These are phyloP conservation scores for Drosophila mayaguana DNA, from an alignment of 2,888 invertebrate genomes.

Conservation along the genomic window DNA sequence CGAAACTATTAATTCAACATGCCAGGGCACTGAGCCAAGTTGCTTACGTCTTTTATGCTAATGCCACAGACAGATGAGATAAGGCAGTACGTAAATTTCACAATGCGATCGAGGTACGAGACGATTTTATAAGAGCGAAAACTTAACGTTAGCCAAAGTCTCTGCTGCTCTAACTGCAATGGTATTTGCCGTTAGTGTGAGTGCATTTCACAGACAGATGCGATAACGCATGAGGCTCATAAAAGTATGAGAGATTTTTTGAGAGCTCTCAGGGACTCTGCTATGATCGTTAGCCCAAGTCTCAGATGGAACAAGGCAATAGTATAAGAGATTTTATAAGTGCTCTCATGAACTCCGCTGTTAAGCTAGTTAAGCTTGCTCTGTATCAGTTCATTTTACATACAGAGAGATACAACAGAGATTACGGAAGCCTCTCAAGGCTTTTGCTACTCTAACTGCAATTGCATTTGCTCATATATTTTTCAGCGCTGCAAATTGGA, in stretches of 20 bases:
- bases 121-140: not conserved
- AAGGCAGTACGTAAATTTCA: not conserved
- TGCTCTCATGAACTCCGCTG: too few relatives aligned
- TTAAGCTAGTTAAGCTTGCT: too few relatives aligned
- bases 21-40: slow-evolving; percentile 12
- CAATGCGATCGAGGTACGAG: not conserved
- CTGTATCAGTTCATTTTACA: too few relatives aligned
- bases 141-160: not conserved
- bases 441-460: too few relatives aligned
- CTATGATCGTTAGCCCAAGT: too few relatives aligned
- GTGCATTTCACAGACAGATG: not conserved
- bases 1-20: slow-evolving; percentile 82
- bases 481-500: too few relatives aligned
- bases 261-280: not conserved
- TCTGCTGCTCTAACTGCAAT: not conserved
- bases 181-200: too few relatives aligned
- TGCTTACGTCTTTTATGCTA: not conserved
- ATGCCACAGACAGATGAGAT: slow-evolving; percentile 3
- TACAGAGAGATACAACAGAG: too few relatives aligned
- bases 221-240: not conserved
- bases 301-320: too few relatives aligned
- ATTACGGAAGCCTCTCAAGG: too few relatives aligned
- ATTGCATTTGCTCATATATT: too few relatives aligned
- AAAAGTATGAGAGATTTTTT: not conserved
- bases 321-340: not conserved